Evolutionary conservation across 2,888 invertebrate species (phyloP), one percentile per base, ranked within the genome.

Genomic region (Phytoseiulus persimilis): DNA sequence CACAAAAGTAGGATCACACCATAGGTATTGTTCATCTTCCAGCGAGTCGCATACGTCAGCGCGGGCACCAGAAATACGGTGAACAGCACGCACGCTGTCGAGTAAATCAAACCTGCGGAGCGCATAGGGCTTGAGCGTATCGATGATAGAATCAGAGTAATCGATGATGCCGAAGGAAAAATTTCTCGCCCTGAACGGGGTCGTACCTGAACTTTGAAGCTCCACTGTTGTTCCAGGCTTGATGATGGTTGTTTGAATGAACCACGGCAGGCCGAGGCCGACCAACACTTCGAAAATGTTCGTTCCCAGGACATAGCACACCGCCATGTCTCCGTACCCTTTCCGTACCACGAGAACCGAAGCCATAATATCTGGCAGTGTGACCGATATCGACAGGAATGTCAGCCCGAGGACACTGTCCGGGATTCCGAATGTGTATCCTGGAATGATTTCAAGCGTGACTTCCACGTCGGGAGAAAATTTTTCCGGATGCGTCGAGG

Each of bases 391-490:
- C 84, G 98, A 98, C 87, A 98, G 96, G 93, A 98, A 98, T 39
- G 98, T 98, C 91, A 98, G 94, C 0, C 98, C 98, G 98, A 98
- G 98, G 90, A 98, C 97, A 0, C 97, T 98, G 92, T 98, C 98
- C 0, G 98, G 98, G 91, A 98, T 97, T 90, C 96, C 96, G 91
- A 97, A 93, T 2, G 98, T 98, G 92, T 95, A 96, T 33, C 98
- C 96, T 95, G 92, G 91, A 83, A 65, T 23, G 1, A 18, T 14
- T 65, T 1, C 9, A 9, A 39, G 39, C 3, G 9, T 39, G 3
- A 39, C 9, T 39, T 9, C 3, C 5, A 83, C 65, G 65, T 2
- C 5, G 65, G 23, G 18, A 65, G 65, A 2, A 28, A 14, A 2
- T 28, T 2, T 28, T 18, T 65, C 11, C 23, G 65, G 65, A 14